Conservation (phyloP, 2,888 invertebrate genomes). For the Drosophila infuscata region DNA sequence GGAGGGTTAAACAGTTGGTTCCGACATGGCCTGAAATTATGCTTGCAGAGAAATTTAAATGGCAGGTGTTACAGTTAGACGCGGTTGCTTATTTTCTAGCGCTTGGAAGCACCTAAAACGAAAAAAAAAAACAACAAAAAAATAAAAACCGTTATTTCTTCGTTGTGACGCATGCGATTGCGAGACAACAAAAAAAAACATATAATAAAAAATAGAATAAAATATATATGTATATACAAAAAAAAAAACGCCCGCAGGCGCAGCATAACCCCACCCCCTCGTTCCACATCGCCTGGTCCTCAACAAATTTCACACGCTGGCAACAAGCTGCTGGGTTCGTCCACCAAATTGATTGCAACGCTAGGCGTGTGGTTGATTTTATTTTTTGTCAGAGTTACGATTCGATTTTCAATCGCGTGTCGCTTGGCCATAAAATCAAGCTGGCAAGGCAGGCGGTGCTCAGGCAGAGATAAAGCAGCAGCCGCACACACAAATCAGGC, state of each 20-base stretch:
- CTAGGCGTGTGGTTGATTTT: constrained; percentile 17
- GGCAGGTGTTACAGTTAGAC: constrained; percentile 70
- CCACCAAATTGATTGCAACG: constrained; percentile 39
- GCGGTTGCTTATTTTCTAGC: constrained; percentile 25
- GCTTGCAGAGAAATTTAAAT: constrained; percentile 48
- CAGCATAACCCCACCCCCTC: constrained; percentile 42
- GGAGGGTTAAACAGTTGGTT: constrained; percentile 68
- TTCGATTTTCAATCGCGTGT: constrained; percentile 75
- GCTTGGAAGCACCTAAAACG: constrained; percentile 38
- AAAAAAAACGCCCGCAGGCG: constrained; percentile 60
- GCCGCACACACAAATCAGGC: constrained; percentile 55
- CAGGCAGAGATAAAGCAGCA: constrained; percentile 1
- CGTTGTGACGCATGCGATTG: constrained; percentile 19
- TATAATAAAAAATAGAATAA: not conserved
- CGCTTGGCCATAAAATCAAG: constrained; percentile 65
- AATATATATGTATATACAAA: not conserved
- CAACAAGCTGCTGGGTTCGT: constrained; percentile 23
- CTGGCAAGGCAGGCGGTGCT: not conserved
- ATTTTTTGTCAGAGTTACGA: constrained; percentile 24
- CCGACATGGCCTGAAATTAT: constrained; percentile 64
- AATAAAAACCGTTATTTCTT: constrained; percentile 6
- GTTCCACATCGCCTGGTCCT: not conserved
- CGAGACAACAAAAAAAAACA: constrained; percentile 14
- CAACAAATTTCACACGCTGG: constrained; percentile 65
- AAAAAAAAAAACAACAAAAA: constrained; percentile 4